Base-by-base conservation (phyloP, 2,888 invertebrate species). In the Hydraecia micacea region DNA sequence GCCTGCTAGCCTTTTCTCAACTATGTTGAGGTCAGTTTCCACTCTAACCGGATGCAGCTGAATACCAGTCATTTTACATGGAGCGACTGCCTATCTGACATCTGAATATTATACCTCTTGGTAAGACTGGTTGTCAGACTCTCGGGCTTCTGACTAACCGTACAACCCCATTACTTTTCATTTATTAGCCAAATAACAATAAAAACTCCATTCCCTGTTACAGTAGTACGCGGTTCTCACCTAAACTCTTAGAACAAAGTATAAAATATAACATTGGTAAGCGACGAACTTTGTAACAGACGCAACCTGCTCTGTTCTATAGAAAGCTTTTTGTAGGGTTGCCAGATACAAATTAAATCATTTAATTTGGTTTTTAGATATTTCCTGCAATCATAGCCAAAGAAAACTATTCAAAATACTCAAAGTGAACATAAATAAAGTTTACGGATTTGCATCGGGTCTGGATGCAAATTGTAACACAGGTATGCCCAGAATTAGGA, bases 251-350 rank as follows among this genome's bases (percentile, higher is more conserved):
- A 86, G 63, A 63, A 84, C 81, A 75, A 87, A 88, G 80, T 86
- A 84, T 88, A 84, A 85, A 88, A 83, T 88, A 85, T 88, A 85
- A 88, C 86, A 87, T 88, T 87, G 75, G 80, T 85, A 80, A 83
- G 72, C 87, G 74, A 81, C 73, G 87, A 88, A 88, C 81, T 88
- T 88, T 71, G 77, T 77, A 32, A 70, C 52, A 87, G 72, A 81
- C 78, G 79, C 80, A 82, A 87, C 86, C 79, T 72, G 75, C 77
- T 66, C 83, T 71, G 75, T 76, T 79, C 69, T 75, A 70, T 77
- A 77, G 80, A 87, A 65, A 77, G 77, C 62, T 83, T 68, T 46
- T 13, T 65, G 5, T 60, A 88, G 88, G 88, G 88, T 25, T 88
- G 84, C 0, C 76, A 73, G 18, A 6, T 0, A 15, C 0, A n/a